A percentile compares a stretch with the other conserved stretches of the same genome.
phyloP scores from a whole-genome alignment of 2,888 invertebrate genomes.

The Drosophila anomelani region DNA sequence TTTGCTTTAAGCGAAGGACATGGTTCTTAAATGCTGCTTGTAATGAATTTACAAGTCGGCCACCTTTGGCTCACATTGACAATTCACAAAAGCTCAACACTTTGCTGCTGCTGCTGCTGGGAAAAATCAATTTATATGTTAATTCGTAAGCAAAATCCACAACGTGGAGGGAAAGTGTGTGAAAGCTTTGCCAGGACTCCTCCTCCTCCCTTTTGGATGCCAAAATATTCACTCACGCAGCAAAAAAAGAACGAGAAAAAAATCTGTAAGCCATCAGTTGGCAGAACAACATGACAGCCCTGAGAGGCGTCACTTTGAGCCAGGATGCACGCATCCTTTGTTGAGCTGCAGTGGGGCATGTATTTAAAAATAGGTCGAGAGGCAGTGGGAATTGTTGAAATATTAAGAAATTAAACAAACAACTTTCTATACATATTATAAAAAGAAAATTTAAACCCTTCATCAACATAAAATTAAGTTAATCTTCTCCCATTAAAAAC shows the following conservation, averaged over 20 bases:
- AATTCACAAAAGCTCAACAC: conserved; percentile 64
- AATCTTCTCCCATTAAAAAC: no score
- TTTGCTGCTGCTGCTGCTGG: conserved; percentile 40
- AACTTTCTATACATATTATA: no score
- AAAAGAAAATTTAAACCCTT: no score
- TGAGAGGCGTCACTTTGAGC: conserved; percentile 48
- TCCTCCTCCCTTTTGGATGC: conserved; percentile 15
- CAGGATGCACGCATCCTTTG: conserved; percentile 19
- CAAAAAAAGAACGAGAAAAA: conserved; percentile 30
- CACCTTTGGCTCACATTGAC: conserved; percentile 45
- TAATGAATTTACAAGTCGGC: conserved; percentile 22
- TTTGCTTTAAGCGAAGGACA: background rate
- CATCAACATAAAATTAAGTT: no score
- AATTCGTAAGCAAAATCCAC: conserved; percentile 71
- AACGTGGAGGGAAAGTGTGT: conserved; percentile 38
- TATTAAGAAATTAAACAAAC: background rate
- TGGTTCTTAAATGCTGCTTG: conserved; percentile 3
- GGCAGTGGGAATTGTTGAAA: background rate
- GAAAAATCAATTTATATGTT: conserved; percentile 80
- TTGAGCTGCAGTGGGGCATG: background rate
- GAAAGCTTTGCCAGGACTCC: conserved; percentile 37
- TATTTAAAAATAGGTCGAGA: conserved; percentile 1
- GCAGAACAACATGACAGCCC: conserved; percentile 66
- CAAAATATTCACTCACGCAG: conserved; percentile 62
- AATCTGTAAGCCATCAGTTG: conserved; percentile 60